Percentiles rank a stretch among this genome's conserved stretches.
Evolutionary conservation across 2,113 vertebrate species (phyloP).

Genomic region (Apus apus): DNA sequence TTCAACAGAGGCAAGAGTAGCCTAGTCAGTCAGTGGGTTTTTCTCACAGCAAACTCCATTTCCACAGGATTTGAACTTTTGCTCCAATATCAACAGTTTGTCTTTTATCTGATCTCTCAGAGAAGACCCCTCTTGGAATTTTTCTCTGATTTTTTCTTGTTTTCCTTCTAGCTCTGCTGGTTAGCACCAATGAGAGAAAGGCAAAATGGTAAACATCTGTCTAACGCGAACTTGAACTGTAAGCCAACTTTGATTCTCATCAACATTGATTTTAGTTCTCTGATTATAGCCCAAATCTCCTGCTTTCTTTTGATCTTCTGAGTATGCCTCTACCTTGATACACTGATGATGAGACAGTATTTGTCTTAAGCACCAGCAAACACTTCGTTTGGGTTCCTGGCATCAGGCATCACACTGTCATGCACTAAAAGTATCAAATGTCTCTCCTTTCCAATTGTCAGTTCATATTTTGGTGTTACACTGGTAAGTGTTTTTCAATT

Average conservation of each 20-base stretch:
- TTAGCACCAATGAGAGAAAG: neutral
- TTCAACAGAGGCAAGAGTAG: neutral
- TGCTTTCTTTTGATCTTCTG: slow-evolving; percentile 52
- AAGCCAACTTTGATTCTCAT: slow-evolving; percentile 6
- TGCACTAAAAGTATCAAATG: neutral
- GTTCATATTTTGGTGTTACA: slow-evolving; percentile 38
- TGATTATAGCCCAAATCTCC: slow-evolving; percentile 5
- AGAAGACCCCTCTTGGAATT: neutral
- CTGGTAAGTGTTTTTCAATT: neutral
- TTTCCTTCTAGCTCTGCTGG: neutral
- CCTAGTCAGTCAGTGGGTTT: neutral
- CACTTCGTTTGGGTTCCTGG: slow-evolving; percentile 19
- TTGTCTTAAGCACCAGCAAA: slow-evolving; percentile 32
- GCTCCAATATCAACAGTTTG: neutral
- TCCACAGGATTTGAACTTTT: neutral
- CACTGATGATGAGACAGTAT: neutral
- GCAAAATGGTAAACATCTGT: slow-evolving; percentile 48
- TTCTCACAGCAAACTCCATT: neutral
- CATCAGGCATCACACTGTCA: neutral
- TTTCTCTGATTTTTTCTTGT: neutral
- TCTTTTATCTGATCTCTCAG: neutral
- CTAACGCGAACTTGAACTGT: slow-evolving; percentile 18
- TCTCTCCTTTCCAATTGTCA: slow-evolving; percentile 35
- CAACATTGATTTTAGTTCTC: slow-evolving; percentile 45
- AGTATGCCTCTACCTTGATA: slow-evolving; percentile 39